These are phyloP conservation scores for Macrocentrus cingulum DNA, from an alignment of 1,140 invertebrate species.

Conservation along the genomic window DNA sequence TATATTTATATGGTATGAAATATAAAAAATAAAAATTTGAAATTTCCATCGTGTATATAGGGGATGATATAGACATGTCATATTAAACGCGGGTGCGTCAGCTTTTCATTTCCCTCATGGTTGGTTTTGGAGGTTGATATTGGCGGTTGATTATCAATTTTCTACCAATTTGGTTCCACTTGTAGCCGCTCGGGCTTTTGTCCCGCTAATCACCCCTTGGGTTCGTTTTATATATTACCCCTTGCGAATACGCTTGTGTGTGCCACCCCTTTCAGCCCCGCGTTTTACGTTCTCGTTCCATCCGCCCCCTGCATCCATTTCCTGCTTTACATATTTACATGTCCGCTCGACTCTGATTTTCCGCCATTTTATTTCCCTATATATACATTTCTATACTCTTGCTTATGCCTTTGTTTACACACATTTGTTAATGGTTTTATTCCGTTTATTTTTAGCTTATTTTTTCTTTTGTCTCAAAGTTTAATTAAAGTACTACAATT, in stretches of 20 bases:
- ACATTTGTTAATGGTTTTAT: not conserved
- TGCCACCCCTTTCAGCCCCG: slow-evolving; percentile 23
- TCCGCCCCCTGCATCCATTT: not conserved
- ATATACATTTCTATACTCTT: slow-evolving; percentile 7
- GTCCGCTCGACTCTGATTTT: slow-evolving; percentile 21
- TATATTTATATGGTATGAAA: too few species aligned
- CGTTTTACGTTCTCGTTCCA: slow-evolving; percentile 30
- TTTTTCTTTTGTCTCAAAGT: too few species aligned
- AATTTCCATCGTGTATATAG: too few species aligned
- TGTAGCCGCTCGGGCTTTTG: slow-evolving; percentile 56
- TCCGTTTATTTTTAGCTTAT: too few species aligned
- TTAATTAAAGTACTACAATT: too few species aligned
- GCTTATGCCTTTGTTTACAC: not conserved
- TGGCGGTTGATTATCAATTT: slow-evolving; percentile 58
- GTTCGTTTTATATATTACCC: slow-evolving; percentile 37
- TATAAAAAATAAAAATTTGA: too few species aligned
- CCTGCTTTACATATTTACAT: too few species aligned
- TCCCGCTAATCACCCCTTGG: slow-evolving; percentile 56
- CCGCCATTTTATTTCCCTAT: slow-evolving; percentile 5
- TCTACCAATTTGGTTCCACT: slow-evolving; percentile 59
- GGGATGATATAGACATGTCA: slow-evolving; percentile 17
- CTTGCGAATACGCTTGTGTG: slow-evolving; percentile 16
- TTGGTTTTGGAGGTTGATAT: slow-evolving; percentile 43
- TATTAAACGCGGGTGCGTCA: slow-evolving; percentile 18
- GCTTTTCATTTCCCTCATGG: not conserved